Base-by-base conservation (phyloP, 2,888 invertebrate species). In the Drepana falcataria region DNA sequence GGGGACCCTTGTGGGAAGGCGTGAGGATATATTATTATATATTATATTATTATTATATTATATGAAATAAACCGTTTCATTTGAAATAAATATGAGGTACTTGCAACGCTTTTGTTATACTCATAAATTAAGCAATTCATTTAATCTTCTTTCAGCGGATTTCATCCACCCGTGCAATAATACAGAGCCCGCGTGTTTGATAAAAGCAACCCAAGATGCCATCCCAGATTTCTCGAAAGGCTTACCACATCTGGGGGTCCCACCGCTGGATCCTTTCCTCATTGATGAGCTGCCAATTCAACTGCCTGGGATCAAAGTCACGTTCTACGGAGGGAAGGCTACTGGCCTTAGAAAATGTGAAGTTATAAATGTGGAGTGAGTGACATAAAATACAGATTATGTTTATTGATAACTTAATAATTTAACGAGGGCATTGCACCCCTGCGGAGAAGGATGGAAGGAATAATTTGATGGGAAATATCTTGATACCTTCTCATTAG, bases 341-440 rank as follows among this genome's bases (percentile, higher is more conserved):
- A 87, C 89, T 0, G 91, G 91, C 3, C 66, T 91, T 51, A 79
- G 75, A 54, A 90, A 90, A 63, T 90, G 90, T 61, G 79, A 87
- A 65, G 87, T 89, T 47, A 62, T 85, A 51, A 87, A 90, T 75
- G 89, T 90, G 2, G 87, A 91, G 91, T 91, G 74, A 87, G 90
- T 88, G 35, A 53, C 44, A 3, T 5, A 37, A 37, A 4, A 21
- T 21, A 21, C 21, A 21, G 21, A 21, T 21, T 21, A 21, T 21
- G 21, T 21, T 21, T 21, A 21, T 21, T 21, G 21, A 21, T 21
- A 21, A 21, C 21, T 21, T 1, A 21, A 21, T 21, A 21, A 21
- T 21, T 21, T 21, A 21, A 21, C 21, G 21, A 21, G 21, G 21
- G 21, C 0, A 21, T 21, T 21, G 21, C 21, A 21, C 21, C 21